Conservation (phyloP, 2,797 vertebrate genomes). For the Rhodeus uyekii region DNA sequence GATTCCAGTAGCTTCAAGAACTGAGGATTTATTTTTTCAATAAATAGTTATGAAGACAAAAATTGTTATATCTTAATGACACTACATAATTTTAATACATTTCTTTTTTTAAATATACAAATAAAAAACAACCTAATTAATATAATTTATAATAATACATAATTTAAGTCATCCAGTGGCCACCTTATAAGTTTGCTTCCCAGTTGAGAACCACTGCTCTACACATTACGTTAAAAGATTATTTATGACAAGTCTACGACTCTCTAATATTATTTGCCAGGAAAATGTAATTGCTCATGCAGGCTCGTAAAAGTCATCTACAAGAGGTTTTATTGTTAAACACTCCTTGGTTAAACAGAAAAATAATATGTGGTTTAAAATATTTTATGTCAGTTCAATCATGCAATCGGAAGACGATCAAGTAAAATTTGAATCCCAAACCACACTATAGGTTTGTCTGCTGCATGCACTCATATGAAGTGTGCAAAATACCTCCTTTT, state of each 20-base stretch:
- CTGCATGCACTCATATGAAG: slow-evolving; percentile 5
- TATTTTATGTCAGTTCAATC: neutral
- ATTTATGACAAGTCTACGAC: neutral
- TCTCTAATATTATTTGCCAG: neutral
- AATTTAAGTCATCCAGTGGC: neutral
- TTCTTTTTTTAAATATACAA: neutral
- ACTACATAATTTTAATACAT: neutral
- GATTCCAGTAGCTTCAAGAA: neutral
- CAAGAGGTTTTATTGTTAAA: slow-evolving; percentile 5
- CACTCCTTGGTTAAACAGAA: slow-evolving; percentile 7
- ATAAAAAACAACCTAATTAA: neutral
- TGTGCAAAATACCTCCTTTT: slow-evolving; percentile 60
- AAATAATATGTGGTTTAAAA: neutral
- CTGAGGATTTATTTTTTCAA: no score
- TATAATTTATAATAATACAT: neutral
- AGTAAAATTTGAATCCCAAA: neutral
- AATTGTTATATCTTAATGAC: neutral
- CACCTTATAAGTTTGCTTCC: neutral
- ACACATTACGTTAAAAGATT: neutral
- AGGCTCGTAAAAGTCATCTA: neutral
- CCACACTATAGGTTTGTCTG: slow-evolving; percentile 16
- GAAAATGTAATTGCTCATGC: neutral
- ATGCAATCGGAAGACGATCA: slow-evolving; percentile 26
- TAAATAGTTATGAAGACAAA: neutral
- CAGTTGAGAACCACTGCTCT: neutral